Percentiles rank a stretch among this genome's conserved stretches.
phyloP scores from a whole-genome alignment of 1,140 invertebrate species.

The Drosophila sp. region DNA sequence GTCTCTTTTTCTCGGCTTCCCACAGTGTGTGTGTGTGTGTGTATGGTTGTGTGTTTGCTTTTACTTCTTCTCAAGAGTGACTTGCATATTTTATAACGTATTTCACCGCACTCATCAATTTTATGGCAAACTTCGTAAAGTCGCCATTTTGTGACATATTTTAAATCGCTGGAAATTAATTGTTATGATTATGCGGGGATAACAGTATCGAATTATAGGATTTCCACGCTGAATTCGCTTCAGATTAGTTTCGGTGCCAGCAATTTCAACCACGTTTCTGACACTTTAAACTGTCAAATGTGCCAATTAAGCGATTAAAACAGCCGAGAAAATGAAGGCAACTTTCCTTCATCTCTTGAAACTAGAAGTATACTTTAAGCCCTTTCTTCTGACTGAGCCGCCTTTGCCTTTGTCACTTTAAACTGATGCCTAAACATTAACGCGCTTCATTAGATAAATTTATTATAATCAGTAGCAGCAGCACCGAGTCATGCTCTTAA shows the following conservation, averaged over 20 bases:
- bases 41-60: conserved; percentile 27
- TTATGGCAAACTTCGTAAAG: conserved; percentile 11
- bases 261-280: not conserved
- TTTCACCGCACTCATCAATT: conserved; percentile 57
- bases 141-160: conserved; percentile 34
- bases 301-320: conserved; percentile 5
- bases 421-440: conserved; percentile 77
- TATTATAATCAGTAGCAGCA: conserved; percentile 71
- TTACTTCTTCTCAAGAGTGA: conserved; percentile 28
- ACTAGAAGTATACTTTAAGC: conserved; percentile 32
- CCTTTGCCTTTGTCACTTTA: conserved; percentile 45
- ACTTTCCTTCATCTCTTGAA: not conserved
- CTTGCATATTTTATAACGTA: conserved; percentile 66
- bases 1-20: not conserved
- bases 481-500: conserved; percentile 14
- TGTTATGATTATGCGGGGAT: conserved; percentile 28
- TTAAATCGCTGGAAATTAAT: conserved; percentile 57
- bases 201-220: conserved; percentile 19
- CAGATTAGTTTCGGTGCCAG: not conserved
- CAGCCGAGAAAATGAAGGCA: not conserved
- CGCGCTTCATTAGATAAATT: conserved; percentile 79
- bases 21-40: not conserved
- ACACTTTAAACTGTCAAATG: conserved; percentile 15
- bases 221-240: not conserved
- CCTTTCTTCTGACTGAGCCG: conserved; percentile 11